These are phyloP conservation scores for Phrixothrix hirtus DNA, from an alignment of 2,888 invertebrate species.

Conservation along the genomic window DNA sequence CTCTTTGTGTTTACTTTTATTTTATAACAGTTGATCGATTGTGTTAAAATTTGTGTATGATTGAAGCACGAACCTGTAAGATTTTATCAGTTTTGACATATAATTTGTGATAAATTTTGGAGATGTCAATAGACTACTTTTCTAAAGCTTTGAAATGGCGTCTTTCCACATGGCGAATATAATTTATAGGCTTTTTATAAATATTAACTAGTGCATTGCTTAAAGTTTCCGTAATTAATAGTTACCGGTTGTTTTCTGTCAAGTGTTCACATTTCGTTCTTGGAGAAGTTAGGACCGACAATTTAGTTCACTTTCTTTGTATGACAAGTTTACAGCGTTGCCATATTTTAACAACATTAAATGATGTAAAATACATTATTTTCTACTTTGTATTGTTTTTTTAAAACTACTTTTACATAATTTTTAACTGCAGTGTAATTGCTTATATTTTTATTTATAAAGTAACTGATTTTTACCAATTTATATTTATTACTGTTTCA, in stretches of 20 bases:
- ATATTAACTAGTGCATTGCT: background rate
- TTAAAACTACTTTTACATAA: too few relatives aligned
- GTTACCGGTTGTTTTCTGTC: conserved; percentile 12
- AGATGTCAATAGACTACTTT: conserved; percentile 66
- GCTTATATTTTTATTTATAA: background rate
- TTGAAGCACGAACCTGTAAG: conserved; percentile 19
- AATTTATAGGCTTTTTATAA: conserved; percentile 33
- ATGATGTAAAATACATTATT: background rate
- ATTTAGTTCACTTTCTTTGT: conserved; percentile 27
- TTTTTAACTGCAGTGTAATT: background rate
- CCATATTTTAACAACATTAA: conserved; percentile 30
- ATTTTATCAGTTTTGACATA: conserved; percentile 21
- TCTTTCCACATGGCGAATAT: conserved; percentile 69
- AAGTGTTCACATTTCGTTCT: conserved; percentile 1
- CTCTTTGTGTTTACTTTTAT: conserved; percentile 15
- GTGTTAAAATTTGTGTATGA: conserved; percentile 21
- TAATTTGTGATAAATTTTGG: conserved; percentile 32
- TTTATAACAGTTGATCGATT: conserved; percentile 14
- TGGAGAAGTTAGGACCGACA: conserved; percentile 1
- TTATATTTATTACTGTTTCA: conserved; percentile 53
- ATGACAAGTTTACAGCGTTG: conserved; percentile 26
- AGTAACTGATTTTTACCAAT: background rate
- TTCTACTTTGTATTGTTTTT: too few relatives aligned
- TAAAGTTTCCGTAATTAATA: conserved; percentile 1
- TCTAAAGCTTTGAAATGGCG: conserved; percentile 73